Evolutionary conservation across 1,140 invertebrate species (phyloP).

Genomic region (Penaeus vannamei): DNA sequence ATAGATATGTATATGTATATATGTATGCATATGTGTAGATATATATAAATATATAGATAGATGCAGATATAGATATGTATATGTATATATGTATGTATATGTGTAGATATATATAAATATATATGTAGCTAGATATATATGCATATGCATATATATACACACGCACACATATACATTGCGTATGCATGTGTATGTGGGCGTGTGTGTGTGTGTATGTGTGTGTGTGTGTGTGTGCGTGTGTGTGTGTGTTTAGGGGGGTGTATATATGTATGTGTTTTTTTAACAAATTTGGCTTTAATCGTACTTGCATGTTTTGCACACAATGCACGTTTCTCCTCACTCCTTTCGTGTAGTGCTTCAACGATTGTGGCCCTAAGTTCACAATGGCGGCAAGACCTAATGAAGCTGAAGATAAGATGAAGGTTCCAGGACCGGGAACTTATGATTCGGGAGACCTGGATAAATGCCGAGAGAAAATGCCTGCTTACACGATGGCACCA

Average conservation of each 20-base stretch:
- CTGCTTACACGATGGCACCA: conserved; percentile 60
- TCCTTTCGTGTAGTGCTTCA: background rate
- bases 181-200: too few relatives aligned
- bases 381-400: conserved; percentile 41
- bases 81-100: too few relatives aligned
- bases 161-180: too few relatives aligned
- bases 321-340: background rate
- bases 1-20: too few relatives aligned
- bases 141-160: too few relatives aligned
- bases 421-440: conserved; percentile 58
- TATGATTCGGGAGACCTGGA: conserved; percentile 52
- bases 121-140: background rate
- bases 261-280: background rate
- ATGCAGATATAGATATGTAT: conserved; percentile 1
- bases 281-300: background rate
- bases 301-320: background rate
- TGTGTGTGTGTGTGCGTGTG: too few relatives aligned
- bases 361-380: conserved; percentile 42
- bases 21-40: background rate
- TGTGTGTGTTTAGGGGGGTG: too few relatives aligned
- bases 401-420: conserved; percentile 60
- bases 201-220: too few relatives aligned
- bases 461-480: conserved; percentile 53
- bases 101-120: conserved; percentile 34
- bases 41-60: conserved; percentile 18